Base-by-base conservation (phyloP, 2,888 invertebrate genomes). In the Patella depressa region DNA sequence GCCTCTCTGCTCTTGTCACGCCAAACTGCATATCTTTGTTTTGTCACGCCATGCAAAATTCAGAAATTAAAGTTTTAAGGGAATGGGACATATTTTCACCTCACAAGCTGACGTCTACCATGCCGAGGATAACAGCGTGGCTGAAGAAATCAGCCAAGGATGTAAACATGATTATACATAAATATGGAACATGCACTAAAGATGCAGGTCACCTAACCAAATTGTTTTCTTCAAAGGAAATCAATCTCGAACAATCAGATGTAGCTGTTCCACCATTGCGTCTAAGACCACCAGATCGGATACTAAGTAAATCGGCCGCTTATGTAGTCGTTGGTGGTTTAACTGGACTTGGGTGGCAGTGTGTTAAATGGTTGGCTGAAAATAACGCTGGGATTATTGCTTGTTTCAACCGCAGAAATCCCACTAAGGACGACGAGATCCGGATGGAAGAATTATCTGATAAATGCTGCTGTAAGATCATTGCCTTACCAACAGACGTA, bases 271-370 rank as follows among this genome's bases (percentile, higher is more conserved):
- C 19, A 19, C 65, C 65, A 11, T 9, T 65, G 2, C 65, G 65
- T 65, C 19, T 65, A 4, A 45, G 45, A 45, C n/a, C 19, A 19
- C 65, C 65, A 19, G 19, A 19, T 15, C n/a, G 65, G 19, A 19
- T 85, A 1, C 82, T 87, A 59, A 71, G 84, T 19, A 71, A 77
- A 45, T 74, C 84, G 24, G 79, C 81, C 24, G 76, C 79, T 17
- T 88, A 88, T 72, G 72, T 88, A 14, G 82, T 86, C 17, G 83
- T 87, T 11, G 88, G 88, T 15, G 87, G 88, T 3, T 79, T 85
- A 14, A 86, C 85, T 7, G 88, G 88, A 4, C 79, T 88, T 2
- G 88, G 88, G 5, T 87, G 87, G 87, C 83, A 84, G n/a, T 75
- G 84, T 53, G 79, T 86, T 2, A 77, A 80, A 14, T 78, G 82